Evolutionary conservation across 2,113 vertebrate genomes (phyloP), one percentile per base, ranked within the genome.

Genomic region (cattle (Bos taurus)): DNA sequence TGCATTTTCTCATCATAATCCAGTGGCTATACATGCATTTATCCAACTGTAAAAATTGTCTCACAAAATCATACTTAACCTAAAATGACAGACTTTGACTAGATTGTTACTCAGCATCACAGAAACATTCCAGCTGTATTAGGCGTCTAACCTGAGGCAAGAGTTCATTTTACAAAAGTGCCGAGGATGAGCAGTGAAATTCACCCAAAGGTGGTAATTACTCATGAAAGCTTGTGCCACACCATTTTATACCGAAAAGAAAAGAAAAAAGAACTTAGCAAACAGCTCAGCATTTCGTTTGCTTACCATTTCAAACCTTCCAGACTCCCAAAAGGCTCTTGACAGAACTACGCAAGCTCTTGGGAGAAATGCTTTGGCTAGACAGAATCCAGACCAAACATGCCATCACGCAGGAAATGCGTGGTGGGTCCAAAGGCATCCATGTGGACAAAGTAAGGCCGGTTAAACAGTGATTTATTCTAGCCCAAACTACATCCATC

Each of bases 261-360:
- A 36, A 30, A 7, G 26, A 48, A 3, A 33, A 15, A 36, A 10
- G 23, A 46, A 13, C 40, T 93, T 43, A 64, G 64, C 25, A 89
- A 93, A 89, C 3, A 74, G 54, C 52, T 92, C 46, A 85, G 81
- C 36, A 82, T 92, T 95, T 77, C 71, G 36, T 88, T 16, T 90
- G 36, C 21, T 64, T 52, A 40, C 57, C 48, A 56, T 19, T 94
- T 43, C 56, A 94, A 71, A 52, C 57, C 52, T 62, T 57, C 88
- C 57, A 87, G 36, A 92, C 54, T 62, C 93, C 48, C 64, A 96
- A 83, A 94, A 94, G 67, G 60, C 67, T 96, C 95, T 56, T 86
- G 33, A 78, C 12, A 80, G 54, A 95, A 60, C 25, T 30, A 54
- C 40, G 50, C 50, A 90, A 85, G 25, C 30, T 81, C 88, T 43